phyloP scores from a whole-genome alignment of 2,888 invertebrate genomes.

The Tenthredo mesomela region DNA sequence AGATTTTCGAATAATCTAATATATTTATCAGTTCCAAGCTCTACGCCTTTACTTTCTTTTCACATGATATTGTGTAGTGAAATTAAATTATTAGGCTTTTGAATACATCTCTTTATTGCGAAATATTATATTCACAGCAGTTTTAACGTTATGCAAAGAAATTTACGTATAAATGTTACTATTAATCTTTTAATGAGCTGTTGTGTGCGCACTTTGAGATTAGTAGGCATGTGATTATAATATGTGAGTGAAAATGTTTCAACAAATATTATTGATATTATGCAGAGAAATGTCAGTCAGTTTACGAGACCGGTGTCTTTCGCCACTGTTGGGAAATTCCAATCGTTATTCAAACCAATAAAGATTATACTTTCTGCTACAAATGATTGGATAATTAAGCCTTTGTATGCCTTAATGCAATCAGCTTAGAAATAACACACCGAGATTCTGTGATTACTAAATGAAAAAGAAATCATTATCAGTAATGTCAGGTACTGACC shows the following conservation, averaged over 20 bases:
- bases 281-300: not conserved
- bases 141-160: not conserved
- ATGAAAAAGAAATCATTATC: not conserved
- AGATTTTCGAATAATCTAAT: not conserved
- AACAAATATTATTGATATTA: not conserved
- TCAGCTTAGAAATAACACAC: not conserved
- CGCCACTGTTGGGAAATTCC: not conserved
- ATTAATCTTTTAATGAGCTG: not conserved
- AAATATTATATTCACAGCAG: not conserved
- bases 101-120: not conserved
- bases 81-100: not conserved
- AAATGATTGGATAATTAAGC: conserved; percentile 11
- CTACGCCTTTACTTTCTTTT: not conserved
- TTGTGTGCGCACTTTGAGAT: not conserved
- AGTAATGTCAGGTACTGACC: not conserved
- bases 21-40: not conserved
- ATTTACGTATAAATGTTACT: not conserved
- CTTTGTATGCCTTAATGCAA: not conserved
- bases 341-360: conserved; percentile 20
- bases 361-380: conserved; percentile 31
- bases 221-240: not conserved
- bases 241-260: not conserved
- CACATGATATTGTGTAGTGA: not conserved
- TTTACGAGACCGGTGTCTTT: not conserved
- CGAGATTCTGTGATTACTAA: not conserved